Percentiles rank a stretch among this genome's conserved stretches.
Conservation (phyloP, 2,888 invertebrate genomes). For the Pollenia griseotomentosa region DNA sequence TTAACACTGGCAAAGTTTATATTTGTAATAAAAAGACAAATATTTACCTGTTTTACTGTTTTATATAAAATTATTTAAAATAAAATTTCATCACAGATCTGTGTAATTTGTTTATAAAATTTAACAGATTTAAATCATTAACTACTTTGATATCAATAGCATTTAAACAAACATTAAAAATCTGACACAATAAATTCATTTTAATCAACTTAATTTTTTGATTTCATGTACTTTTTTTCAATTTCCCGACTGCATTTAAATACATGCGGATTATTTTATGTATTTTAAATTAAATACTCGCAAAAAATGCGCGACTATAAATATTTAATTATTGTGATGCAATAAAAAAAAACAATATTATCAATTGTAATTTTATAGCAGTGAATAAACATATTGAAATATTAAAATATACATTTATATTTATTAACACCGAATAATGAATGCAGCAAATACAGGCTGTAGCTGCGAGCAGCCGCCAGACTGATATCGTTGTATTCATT, state of each 20-base stretch:
- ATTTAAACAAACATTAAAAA: neutral
- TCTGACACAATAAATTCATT: neutral
- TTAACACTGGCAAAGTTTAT: no score
- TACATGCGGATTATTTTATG: neutral
- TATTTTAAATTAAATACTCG: neutral
- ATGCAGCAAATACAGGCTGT: neutral
- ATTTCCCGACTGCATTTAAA: neutral
- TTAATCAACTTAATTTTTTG: conserved; percentile 1
- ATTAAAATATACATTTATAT: neutral
- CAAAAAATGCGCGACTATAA: neutral
- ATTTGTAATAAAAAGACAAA: no score
- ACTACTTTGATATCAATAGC: no score
- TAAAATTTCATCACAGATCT: no score
- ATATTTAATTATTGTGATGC: conserved; percentile 27
- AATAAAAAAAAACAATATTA: conserved; percentile 26
- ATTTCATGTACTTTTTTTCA: neutral
- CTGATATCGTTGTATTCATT: conserved; percentile 40
- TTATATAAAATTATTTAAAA: no score
- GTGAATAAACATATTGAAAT: conserved; percentile 52
- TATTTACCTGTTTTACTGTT: no score
- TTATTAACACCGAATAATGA: neutral
- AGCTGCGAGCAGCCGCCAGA: neutral
- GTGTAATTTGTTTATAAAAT: no score
- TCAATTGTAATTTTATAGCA: conserved; percentile 44
- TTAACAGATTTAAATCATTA: no score